Conservation (phyloP, 2,797 vertebrate species). For the Manis crassicaudata region DNA sequence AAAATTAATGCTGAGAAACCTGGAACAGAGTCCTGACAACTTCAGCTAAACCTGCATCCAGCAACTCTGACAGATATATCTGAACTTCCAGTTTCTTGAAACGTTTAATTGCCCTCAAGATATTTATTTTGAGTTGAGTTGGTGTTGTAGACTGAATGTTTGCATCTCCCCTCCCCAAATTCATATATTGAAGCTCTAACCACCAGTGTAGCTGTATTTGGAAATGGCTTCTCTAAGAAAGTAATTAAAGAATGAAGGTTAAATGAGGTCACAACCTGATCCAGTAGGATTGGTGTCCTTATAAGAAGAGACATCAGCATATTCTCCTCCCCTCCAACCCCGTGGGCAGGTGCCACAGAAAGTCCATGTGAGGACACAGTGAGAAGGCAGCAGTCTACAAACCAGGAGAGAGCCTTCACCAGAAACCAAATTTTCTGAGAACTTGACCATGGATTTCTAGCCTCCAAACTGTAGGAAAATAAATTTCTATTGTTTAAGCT, state of each 20-base stretch:
- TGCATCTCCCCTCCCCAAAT: neutral
- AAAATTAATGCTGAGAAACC: neutral
- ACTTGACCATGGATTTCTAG: neutral
- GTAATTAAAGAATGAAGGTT: neutral
- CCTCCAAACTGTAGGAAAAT: slow-evolving; percentile 2
- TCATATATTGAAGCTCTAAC: neutral
- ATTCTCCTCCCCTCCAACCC: too few relatives aligned
- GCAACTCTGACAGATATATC: neutral
- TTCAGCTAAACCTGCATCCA: neutral
- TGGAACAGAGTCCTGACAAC: neutral
- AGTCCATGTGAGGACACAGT: neutral
- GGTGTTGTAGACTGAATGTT: neutral
- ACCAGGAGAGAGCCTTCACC: neutral
- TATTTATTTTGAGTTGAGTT: neutral
- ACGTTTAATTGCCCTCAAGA: neutral
- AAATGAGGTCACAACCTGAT: neutral
- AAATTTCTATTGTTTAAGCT: neutral
- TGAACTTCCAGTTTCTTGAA: neutral
- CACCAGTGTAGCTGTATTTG: neutral
- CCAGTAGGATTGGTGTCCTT: neutral
- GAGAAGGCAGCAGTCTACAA: neutral
- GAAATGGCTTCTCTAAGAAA: neutral
- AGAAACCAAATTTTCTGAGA: neutral
- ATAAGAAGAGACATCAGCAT: neutral
- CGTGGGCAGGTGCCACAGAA: neutral